Evolutionary conservation across 1,140 invertebrate species (phyloP).

Genomic region (Leptinotarsa texana): DNA sequence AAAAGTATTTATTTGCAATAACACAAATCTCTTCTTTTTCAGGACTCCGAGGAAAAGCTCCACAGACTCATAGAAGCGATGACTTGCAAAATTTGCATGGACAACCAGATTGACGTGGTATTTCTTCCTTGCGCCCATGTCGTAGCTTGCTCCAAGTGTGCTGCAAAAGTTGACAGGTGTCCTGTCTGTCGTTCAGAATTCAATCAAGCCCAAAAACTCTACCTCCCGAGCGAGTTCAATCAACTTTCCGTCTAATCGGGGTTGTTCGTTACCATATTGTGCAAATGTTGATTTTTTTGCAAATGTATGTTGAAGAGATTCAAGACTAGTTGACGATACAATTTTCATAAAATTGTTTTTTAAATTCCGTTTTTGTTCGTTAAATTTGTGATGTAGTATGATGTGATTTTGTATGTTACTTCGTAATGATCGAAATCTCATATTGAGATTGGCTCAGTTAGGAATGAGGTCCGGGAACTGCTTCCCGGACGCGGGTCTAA

Average conservation of each 20-base stretch:
- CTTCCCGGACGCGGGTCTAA: slow-evolving; percentile 7
- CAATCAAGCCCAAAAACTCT: slow-evolving; percentile 72
- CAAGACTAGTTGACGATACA: slow-evolving; percentile 10
- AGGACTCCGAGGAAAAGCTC: slow-evolving; percentile 64
- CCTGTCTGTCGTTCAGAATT: slow-evolving; percentile 77
- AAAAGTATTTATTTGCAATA: too few relatives aligned
- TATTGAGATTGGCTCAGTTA: slow-evolving; percentile 33
- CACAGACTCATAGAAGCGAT: slow-evolving; percentile 70
- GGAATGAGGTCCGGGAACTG: neutral
- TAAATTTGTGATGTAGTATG: neutral
- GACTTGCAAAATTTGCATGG: slow-evolving; percentile 84
- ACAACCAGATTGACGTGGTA: slow-evolving; percentile 75
- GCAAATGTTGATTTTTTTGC: neutral
- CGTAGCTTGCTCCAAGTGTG: slow-evolving; percentile 75
- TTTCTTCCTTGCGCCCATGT: slow-evolving; percentile 83
- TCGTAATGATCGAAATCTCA: slow-evolving; percentile 33
- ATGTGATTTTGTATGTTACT: neutral
- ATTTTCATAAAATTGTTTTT: slow-evolving; percentile 9
- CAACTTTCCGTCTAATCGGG: neutral
- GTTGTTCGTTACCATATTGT: slow-evolving; percentile 11
- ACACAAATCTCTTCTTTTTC: slow-evolving; percentile 45
- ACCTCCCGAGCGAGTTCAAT: slow-evolving; percentile 59
- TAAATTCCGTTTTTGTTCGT: slow-evolving; percentile 11
- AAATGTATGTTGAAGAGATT: neutral
- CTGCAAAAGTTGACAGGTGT: slow-evolving; percentile 72